These are phyloP conservation scores for Protobothrops mucrosquamatus DNA, from an alignment of 2,113 vertebrate species.

Conservation along the genomic window DNA sequence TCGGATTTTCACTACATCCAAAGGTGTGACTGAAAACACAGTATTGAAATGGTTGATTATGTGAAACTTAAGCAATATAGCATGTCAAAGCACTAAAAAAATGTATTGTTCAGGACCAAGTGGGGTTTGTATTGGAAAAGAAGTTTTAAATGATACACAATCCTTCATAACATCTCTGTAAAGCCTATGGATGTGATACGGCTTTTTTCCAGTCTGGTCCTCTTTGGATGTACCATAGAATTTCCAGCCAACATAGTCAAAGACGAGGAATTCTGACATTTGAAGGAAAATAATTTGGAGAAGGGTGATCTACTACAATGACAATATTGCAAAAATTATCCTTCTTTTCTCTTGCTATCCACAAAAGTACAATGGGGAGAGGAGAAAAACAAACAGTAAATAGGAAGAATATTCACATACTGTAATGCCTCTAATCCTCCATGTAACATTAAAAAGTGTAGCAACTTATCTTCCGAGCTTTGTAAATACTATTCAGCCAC, in stretches of 20 bases:
- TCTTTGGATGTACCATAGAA: not conserved
- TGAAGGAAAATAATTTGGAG: not conserved
- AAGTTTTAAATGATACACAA: not conserved
- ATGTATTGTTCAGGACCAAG: not conserved
- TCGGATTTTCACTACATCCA: constrained; percentile 95
- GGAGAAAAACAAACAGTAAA: not conserved
- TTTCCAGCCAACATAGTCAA: not conserved
- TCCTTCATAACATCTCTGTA: not conserved
- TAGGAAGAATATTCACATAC: not conserved
- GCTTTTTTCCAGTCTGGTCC: not conserved
- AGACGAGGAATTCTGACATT: not conserved
- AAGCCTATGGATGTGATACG: too few species aligned
- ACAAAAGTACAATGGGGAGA: not conserved
- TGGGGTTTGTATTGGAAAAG: not conserved
- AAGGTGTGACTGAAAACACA: constrained; percentile 80
- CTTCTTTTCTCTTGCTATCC: not conserved
- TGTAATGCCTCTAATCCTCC: not conserved
- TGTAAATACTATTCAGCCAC: not conserved
- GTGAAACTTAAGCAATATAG: not conserved
- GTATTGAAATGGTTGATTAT: not conserved
- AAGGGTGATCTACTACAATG: not conserved
- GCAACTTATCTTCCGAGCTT: not conserved
- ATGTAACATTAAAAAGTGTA: not conserved
- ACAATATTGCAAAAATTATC: not conserved
- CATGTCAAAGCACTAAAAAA: not conserved